A percentile compares a stretch with the other conserved stretches of the same genome.
These are phyloP conservation scores for Benitochromis conjunctus DNA, from an alignment of 2,113 vertebrate species.

Conservation along the genomic window DNA sequence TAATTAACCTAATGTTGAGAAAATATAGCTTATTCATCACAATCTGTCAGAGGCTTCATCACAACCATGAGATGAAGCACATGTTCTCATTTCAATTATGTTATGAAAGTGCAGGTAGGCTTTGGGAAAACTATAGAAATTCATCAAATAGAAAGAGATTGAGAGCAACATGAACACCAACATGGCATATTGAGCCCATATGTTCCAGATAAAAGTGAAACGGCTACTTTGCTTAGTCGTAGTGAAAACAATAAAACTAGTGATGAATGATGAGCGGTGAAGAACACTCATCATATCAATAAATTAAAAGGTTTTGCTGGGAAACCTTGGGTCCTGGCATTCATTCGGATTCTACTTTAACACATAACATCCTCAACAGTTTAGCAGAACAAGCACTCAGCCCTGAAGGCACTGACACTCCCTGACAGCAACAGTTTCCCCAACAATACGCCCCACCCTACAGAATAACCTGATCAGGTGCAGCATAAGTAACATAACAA, in stretches of 20 bases:
- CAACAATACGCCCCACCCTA: background rate
- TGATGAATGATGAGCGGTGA: background rate
- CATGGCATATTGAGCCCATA: background rate
- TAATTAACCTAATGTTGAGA: conserved; percentile 2
- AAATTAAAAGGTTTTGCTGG: background rate
- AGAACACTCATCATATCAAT: background rate
- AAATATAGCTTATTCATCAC: background rate
- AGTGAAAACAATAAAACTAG: background rate
- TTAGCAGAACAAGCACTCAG: background rate
- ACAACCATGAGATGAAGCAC: background rate
- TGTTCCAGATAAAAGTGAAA: background rate
- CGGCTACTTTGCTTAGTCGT: background rate
- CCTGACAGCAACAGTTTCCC: background rate
- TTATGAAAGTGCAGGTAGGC: background rate
- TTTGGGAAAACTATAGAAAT: background rate
- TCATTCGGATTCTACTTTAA: background rate
- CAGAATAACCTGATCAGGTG: background rate
- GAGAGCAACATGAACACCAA: background rate
- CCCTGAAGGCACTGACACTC: background rate
- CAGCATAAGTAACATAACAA: background rate
- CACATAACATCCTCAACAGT: background rate
- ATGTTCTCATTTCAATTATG: background rate
- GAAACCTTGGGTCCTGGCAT: background rate
- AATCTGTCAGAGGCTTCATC: background rate
- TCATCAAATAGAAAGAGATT: background rate